Base-by-base conservation (phyloP, 2,797 vertebrate species). In the Hylomyscus alleni region DNA sequence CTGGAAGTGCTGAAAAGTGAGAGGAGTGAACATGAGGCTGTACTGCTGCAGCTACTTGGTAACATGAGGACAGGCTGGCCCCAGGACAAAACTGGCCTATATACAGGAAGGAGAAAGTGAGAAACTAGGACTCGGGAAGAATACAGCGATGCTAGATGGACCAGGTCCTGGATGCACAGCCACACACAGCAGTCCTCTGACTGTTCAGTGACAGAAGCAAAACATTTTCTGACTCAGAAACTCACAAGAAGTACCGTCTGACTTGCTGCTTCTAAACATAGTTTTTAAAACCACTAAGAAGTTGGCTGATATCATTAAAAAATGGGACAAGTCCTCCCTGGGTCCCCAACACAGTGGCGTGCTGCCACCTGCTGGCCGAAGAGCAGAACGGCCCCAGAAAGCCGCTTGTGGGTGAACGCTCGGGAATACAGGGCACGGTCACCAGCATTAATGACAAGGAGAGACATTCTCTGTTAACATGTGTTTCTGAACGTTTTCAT, bases 341-440 rank as follows among this genome's bases (percentile, higher is more conserved):
- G 40, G 47, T 24, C 50, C 11, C 44, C 58, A 98, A 97, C 91
- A 97, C 98, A 98, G 98, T 95, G 85, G 92, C 80, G 94, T 94
- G 92, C 98, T 98, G 98, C 98, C 98, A 98, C 98, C 98, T 99
- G 96, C 98, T 98, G 98, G 98, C 97, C 80, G 91, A 82, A 56
- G 47, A 34, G 65, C 83, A 84, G 92, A 96, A 92, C 1, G 50
- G 47, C 20, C 60, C 56, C 50, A 9, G 80, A 50, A 89, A 54
- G 76, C 0, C 29, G n/a, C n/a, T 0, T 0, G 9, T 15, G 26
- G 37, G 8, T 19, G 2, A n/a, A 22, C 0, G 8, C 44, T 0
- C 24, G 31, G 40, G 47, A 52, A 31, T 4, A 26, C 34, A 75
- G 19, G 60, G 26, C n/a, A 81, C 58, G 37, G 44, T 9, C 0